Evolutionary conservation across 1,140 invertebrate genomes (phyloP), one percentile per base, ranked within the genome.

Genomic region (Nephila pilipes): DNA sequence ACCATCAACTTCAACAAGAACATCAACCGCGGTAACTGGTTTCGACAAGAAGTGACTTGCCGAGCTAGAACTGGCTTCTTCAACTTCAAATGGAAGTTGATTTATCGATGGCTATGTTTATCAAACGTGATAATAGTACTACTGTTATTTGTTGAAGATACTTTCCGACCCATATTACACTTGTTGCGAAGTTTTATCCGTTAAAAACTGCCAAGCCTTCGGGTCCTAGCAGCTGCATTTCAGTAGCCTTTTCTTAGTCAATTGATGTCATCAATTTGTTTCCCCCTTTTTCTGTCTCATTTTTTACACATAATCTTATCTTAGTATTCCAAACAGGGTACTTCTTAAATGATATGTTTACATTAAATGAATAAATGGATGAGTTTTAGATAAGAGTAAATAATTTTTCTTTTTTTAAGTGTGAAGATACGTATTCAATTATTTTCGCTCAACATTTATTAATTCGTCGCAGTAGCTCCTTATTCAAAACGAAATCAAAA

Each of bases 21-120:
- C 65, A 69, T 29, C 65, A 69, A 25, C 65, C 22, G 20, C 14
- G 60, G 57, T 69, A 87, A 87, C 85, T 87, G 85, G 85, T 87
- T 87, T 87, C 20, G 85, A 87, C 85, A 87, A 12, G 85, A 58
- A 20, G 32, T 58, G 58, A 65, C 55, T 36, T 65, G 85, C 32
- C 32, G 46, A 58, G 83, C 6, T 75, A 29, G 29, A 75, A 36
- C 69, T 75, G 16, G 69, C 65, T 75, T 75, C 38, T 46, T 46
- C 38, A 46, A 46, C 38, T 46, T 46, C 29, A 75, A 75, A 36
- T 22, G 80, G 80, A 81, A 22, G 63, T 81, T 81, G 80, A 81
- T 81, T 81, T 81, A 81, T 81, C 20, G 38, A 46, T 55, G 80
- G 38, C 22, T 29, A 20, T 81, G 80, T 55, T 81, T 81, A 81